These are phyloP conservation scores for Serrognathus titanus DNA, from an alignment of 2,888 invertebrate genomes.

Conservation along the genomic window DNA sequence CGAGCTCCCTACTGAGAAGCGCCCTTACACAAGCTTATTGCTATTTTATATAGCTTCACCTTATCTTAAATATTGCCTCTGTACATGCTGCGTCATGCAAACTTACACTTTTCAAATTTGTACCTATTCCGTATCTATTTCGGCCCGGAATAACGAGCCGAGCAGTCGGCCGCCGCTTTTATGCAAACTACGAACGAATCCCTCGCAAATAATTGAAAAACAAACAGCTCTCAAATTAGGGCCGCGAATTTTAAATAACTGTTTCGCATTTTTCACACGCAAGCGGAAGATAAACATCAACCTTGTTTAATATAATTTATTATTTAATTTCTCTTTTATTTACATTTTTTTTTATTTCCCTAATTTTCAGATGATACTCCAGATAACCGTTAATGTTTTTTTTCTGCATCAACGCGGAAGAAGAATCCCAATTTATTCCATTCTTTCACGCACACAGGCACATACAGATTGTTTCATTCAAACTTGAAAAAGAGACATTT, in stretches of 20 bases:
- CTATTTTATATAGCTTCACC: constrained; percentile 19
- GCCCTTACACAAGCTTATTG: constrained; percentile 22
- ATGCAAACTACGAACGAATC: too few species aligned
- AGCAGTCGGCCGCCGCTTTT: neutral
- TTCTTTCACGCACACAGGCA: neutral
- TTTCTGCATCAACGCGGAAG: neutral
- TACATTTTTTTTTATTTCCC: too few species aligned
- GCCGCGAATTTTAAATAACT: neutral
- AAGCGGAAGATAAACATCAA: neutral
- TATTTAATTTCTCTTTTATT: too few species aligned
- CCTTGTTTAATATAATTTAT: too few species aligned
- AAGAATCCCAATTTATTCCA: constrained; percentile 6
- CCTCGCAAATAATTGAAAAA: too few species aligned
- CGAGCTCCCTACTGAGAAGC: neutral
- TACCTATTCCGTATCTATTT: constrained; percentile 11
- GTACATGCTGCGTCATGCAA: constrained; percentile 31
- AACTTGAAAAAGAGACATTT: too few species aligned
- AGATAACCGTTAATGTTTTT: too few species aligned
- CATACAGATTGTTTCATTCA: too few species aligned
- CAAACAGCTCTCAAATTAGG: too few species aligned
- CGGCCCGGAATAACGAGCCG: constrained; percentile 4
- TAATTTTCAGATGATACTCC: too few species aligned
- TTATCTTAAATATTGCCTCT: constrained; percentile 35
- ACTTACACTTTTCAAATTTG: constrained; percentile 28
- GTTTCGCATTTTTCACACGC: neutral